These are phyloP conservation scores for Drosophila heteroneura DNA, from an alignment of 2,888 invertebrate species.

Conservation along the genomic window DNA sequence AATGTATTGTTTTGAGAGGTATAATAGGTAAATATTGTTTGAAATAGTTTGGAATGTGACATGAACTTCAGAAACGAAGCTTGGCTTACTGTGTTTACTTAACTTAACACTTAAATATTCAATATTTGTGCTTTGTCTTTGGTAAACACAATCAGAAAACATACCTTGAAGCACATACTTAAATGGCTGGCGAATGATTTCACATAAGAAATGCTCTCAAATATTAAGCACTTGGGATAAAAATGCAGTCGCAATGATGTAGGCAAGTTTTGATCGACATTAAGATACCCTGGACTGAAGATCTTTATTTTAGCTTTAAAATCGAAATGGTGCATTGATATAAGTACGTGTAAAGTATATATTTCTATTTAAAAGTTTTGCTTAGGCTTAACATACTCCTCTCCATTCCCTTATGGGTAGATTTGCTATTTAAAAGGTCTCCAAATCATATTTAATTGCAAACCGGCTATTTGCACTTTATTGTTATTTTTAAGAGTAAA, in stretches of 20 bases:
- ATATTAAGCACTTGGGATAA: no score
- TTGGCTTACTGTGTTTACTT: not conserved
- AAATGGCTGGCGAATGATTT: not conserved
- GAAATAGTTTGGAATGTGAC: not conserved
- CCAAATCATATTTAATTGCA: not conserved
- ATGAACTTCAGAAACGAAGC: not conserved
- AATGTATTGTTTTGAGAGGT: constrained; percentile 8
- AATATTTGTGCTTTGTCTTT: not conserved
- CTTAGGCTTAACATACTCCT: no score
- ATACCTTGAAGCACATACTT: not conserved
- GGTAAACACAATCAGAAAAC: not conserved
- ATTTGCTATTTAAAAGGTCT: not conserved
- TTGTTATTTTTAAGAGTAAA: not conserved
- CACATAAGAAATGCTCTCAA: no score
- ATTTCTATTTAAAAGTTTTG: no score
- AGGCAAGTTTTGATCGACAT: no score
- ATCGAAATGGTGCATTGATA: no score
- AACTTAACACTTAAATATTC: not conserved
- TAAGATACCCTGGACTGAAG: no score
- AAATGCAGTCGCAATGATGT: no score
- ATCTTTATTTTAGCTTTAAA: no score
- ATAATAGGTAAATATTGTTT: not conserved
- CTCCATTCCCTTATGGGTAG: not conserved
- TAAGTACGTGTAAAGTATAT: no score
- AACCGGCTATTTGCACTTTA: not conserved